A percentile compares a stretch with the other conserved stretches of the same genome.
These are phyloP conservation scores for Sitta carolinensis DNA, from an alignment of 2,797 vertebrate species.

Conservation along the genomic window DNA sequence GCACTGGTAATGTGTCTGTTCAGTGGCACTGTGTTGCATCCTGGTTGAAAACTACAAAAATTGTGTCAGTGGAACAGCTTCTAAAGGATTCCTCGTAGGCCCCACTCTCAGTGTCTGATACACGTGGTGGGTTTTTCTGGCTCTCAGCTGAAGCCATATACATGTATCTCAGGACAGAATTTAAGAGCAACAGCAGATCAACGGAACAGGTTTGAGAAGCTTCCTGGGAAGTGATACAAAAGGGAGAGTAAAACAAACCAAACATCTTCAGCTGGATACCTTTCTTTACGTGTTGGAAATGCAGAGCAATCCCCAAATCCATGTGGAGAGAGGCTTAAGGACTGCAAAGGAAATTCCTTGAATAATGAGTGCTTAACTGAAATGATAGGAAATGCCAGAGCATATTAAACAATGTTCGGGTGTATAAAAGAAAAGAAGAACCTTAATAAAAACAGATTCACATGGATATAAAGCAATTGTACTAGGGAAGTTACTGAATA, in stretches of 20 bases:
- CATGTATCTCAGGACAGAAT: neutral
- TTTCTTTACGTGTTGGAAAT: neutral
- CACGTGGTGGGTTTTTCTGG: neutral
- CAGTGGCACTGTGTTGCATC: neutral
- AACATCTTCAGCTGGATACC: neutral
- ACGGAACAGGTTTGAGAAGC: neutral
- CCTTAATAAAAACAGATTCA: neutral
- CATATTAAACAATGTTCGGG: neutral
- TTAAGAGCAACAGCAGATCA: neutral
- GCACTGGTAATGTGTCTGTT: neutral
- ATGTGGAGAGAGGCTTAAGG: neutral
- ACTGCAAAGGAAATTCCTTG: neutral
- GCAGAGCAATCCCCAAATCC: neutral
- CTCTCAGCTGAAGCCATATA: neutral
- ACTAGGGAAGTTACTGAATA: neutral
- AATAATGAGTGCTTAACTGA: neutral
- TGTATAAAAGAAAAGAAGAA: neutral
- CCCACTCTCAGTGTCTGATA: neutral
- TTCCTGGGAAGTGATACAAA: neutral
- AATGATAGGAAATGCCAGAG: neutral
- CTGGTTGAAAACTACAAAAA: neutral
- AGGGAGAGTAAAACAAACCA: neutral
- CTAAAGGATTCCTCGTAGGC: neutral
- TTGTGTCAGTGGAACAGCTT: neutral
- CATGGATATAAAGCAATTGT: neutral